Conservation (phyloP, 2,888 invertebrate genomes). For the Orthonevra nobilis region DNA sequence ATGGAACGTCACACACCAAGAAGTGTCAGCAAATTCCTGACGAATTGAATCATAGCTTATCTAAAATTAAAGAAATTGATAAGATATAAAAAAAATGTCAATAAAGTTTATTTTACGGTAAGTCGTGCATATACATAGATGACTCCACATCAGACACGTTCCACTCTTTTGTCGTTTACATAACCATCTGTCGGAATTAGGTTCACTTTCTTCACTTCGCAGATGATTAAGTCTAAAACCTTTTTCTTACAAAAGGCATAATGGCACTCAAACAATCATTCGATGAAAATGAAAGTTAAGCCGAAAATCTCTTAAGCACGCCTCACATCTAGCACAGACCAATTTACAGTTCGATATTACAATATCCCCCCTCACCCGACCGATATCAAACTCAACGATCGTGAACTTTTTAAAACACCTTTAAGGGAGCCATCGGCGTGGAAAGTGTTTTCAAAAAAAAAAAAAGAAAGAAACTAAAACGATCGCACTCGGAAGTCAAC, state of each 20-base stretch:
- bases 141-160: no score
- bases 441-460: not conserved
- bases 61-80: no score
- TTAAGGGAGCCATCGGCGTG: conserved; percentile 11
- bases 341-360: conserved; percentile 1
- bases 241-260: no score
- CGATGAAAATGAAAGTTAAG: conserved; percentile 19
- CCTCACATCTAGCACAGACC: not conserved
- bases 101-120: no score
- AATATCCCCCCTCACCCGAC: not conserved
- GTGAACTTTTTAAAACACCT: conserved; percentile 34
- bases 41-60: no score
- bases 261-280: no score
- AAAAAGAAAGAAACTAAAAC: conserved; percentile 5
- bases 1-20: no score
- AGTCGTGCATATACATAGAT: no score
- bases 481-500: not conserved
- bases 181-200: not conserved
- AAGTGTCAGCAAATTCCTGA: no score
- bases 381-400: conserved; percentile 18
- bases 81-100: no score
- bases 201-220: conserved; percentile 41
- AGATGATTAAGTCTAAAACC: no score
- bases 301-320: not conserved
- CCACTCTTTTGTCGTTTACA: conserved; percentile 1